Conservation (phyloP, 2,797 vertebrate genomes). For the Takifugu ocellatus region DNA sequence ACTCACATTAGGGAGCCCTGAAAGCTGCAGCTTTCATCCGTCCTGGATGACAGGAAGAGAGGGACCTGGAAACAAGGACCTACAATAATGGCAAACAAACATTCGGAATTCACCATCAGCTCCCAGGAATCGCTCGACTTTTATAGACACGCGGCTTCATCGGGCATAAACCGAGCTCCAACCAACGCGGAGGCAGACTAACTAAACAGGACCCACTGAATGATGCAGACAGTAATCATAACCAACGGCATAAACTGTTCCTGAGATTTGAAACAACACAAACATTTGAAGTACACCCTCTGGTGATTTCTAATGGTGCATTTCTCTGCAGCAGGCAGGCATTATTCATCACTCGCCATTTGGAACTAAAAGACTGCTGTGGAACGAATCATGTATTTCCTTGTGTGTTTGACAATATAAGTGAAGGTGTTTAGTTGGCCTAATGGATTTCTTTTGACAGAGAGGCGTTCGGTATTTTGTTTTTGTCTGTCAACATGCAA, state of each 20-base stretch:
- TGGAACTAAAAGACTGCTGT: slow-evolving; percentile 49
- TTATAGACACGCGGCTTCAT: too few species aligned
- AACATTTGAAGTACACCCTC: slow-evolving; percentile 39
- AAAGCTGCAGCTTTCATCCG: too few species aligned
- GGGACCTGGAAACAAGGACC: slow-evolving; percentile 25
- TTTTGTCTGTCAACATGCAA: slow-evolving; percentile 45
- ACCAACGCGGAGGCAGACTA: background rate
- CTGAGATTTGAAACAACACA: slow-evolving; percentile 48
- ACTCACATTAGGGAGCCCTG: slow-evolving; percentile 58
- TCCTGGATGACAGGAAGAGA: slow-evolving; percentile 30
- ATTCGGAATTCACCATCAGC: too few species aligned
- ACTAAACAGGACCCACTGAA: slow-evolving; percentile 21
- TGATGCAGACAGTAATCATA: slow-evolving; percentile 47
- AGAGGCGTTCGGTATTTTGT: slow-evolving; percentile 53
- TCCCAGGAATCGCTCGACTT: too few species aligned
- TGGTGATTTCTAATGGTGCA: slow-evolving; percentile 37
- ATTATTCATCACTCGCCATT: slow-evolving; percentile 49
- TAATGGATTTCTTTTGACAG: slow-evolving; percentile 64
- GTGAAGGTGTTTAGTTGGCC: slow-evolving; percentile 60
- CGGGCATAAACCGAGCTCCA: background rate
- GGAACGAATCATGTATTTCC: slow-evolving; percentile 59
- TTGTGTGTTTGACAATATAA: slow-evolving; percentile 60
- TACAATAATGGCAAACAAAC: slow-evolving; percentile 4
- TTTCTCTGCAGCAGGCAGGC: slow-evolving; percentile 37
- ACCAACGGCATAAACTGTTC: slow-evolving; percentile 51